Conservation (phyloP, 2,113 vertebrate genomes). For the Scomber scombrus region DNA sequence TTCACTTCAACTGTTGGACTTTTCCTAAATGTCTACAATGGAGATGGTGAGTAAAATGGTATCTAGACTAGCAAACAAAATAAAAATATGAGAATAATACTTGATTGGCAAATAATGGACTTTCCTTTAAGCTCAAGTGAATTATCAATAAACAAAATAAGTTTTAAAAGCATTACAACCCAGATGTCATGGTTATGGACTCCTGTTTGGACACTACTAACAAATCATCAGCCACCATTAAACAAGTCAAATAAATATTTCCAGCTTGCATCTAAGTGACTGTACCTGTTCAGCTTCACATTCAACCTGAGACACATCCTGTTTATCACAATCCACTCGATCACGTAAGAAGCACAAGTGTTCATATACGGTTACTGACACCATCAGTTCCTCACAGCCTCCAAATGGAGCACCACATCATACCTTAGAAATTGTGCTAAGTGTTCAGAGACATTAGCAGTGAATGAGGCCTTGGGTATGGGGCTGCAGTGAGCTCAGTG, state of each 20-base stretch:
- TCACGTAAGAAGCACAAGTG: constrained; percentile 22
- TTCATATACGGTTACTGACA: constrained; percentile 61
- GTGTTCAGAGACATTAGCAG: constrained; percentile 52
- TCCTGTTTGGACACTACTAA: background rate
- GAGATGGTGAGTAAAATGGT: background rate
- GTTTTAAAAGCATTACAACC: background rate
- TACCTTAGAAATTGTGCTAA: constrained; percentile 67
- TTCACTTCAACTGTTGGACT: background rate
- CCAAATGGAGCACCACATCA: constrained; percentile 69
- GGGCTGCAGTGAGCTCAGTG: constrained; percentile 38
- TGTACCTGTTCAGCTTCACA: constrained; percentile 4
- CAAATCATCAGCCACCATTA: background rate
- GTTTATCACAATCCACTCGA: constrained; percentile 20
- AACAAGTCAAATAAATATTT: background rate
- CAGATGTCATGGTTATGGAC: background rate
- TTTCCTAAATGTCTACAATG: background rate
- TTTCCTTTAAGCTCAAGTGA: background rate
- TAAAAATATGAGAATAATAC: background rate
- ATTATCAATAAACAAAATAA: background rate
- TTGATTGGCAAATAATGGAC: background rate
- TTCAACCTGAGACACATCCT: background rate
- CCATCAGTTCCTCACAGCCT: constrained; percentile 39
- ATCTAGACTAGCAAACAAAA: background rate
- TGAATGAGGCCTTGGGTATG: constrained; percentile 67
- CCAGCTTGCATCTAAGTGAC: background rate